A percentile compares a stretch with the other conserved stretches of the same genome.
Conservation (phyloP, 2,113 vertebrate genomes). For the Tyto alba region DNA sequence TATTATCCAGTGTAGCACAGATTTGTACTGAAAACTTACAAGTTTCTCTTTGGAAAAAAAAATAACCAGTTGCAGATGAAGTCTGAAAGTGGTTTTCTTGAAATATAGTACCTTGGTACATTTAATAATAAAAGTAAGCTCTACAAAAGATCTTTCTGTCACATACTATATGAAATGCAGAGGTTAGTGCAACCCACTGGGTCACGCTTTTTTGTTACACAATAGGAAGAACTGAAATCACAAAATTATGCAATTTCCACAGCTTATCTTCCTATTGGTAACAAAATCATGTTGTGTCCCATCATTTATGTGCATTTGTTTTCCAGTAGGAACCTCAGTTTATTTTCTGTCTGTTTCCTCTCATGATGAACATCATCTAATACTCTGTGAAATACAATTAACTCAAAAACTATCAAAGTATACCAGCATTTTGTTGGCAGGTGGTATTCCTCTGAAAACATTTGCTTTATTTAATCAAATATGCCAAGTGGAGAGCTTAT, state of each 20-base stretch:
- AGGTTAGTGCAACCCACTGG: constrained; percentile 74
- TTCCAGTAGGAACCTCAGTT: constrained; percentile 47
- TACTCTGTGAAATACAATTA: constrained; percentile 25
- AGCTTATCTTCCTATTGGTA: constrained; percentile 71
- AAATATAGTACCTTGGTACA: constrained; percentile 79
- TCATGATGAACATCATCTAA: neutral
- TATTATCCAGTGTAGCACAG: constrained; percentile 80
- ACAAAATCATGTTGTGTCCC: constrained; percentile 54
- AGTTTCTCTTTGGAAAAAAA: constrained; percentile 73
- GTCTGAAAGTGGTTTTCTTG: constrained; percentile 68
- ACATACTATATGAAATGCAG: constrained; percentile 85
- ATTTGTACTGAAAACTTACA: constrained; percentile 79
- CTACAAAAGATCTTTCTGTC: constrained; percentile 85
- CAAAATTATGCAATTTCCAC: constrained; percentile 76
- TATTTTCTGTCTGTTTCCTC: constrained; percentile 24
- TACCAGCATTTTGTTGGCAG: constrained; percentile 49
- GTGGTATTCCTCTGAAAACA: constrained; percentile 69
- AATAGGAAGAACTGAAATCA: constrained; percentile 90
- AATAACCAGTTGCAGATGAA: constrained; percentile 73
- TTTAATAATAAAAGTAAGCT: constrained; percentile 85
- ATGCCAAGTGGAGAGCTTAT: constrained; percentile 24
- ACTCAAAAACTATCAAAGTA: constrained; percentile 32
- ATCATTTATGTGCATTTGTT: constrained; percentile 13
- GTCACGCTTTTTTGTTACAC: constrained; percentile 76
- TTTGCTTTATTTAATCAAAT: constrained; percentile 32